Evolutionary conservation across 2,888 invertebrate genomes (phyloP).

Genomic region (Eugnorisma glareosa): DNA sequence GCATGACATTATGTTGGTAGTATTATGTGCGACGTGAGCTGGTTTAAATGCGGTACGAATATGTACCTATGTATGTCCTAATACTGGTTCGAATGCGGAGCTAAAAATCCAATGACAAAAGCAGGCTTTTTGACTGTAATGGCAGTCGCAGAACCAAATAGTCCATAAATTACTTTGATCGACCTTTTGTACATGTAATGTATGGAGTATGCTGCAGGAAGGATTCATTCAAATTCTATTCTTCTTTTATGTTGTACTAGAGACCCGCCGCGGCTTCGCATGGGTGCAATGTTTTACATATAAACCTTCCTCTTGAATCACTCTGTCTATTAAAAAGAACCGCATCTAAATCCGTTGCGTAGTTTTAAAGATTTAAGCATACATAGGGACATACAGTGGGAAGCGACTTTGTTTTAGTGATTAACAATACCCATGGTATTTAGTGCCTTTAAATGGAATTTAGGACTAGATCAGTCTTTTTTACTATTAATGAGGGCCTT

Average conservation of each 20-base stretch:
- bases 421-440: neutral
- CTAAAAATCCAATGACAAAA: constrained; percentile 44
- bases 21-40: constrained; percentile 48
- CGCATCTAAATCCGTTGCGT: too few species aligned
- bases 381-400: too few species aligned
- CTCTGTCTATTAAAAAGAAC: too few species aligned
- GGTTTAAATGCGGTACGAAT: constrained; percentile 28
- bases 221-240: neutral
- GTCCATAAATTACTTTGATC: constrained; percentile 51
- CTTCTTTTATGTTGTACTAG: neutral
- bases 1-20: constrained; percentile 54
- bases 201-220: neutral
- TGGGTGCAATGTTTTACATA: too few species aligned
- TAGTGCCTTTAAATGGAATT: neutral
- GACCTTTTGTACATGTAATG: constrained; percentile 35
- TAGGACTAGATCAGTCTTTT: too few species aligned
- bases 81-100: constrained; percentile 27
- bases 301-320: too few species aligned
- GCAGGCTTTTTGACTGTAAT: constrained; percentile 30
- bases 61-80: constrained; percentile 18
- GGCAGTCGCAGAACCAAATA: constrained; percentile 20
- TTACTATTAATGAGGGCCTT: too few species aligned
- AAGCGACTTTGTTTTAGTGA: too few species aligned
- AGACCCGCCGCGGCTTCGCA: too few species aligned
- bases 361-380: too few species aligned